Evolutionary conservation across 2,797 vertebrate species (phyloP), one percentile per base, ranked within the genome.

Genomic region (Atherinosoma microstoma): DNA sequence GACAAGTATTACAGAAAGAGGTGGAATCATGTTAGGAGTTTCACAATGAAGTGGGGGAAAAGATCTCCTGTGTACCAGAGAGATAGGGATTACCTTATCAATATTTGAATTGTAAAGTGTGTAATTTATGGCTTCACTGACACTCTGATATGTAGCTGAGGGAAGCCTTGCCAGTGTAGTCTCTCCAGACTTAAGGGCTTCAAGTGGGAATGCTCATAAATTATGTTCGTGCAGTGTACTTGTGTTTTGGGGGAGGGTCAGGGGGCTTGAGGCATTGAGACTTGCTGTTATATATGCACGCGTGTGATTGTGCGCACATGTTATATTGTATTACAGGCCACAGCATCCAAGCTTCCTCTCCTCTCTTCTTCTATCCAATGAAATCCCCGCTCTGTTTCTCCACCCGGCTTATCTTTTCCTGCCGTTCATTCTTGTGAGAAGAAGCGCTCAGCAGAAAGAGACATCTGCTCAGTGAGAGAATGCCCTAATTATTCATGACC

Each of bases 401-500:
- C 63, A 79, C 58, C 64, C 66, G 84, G 81, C 90, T 93, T 90
- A 91, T 91, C 89, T 91, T 66, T 76, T 75, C 73, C 79, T 75
- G 87, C 87, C 81, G 86, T 78, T 91, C 87, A 77, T 87, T 92
- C 90, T 92, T 91, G 83, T 73, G 78, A 90, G 86, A 84, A 89
- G 85, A 82, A 82, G 90, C 59, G 62, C 70, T 88, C 76, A 70
- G 88, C 88, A 94, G 91, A 94, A 93, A 94, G 92, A 94, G 92
- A 93, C 92, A 93, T 93, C 92, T 93, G 91, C 92, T 93, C 90
- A 82, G 85, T 93, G 90, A 94, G 91, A 94, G 93, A 94, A 94
- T 93, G 93, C 91, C 89, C 94, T 94, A 94, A 94, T 95, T 95
- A 95, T 95, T 95, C 93, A 95, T 95, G 91, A 95, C 84, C 90